Base-by-base conservation (phyloP, 2,113 vertebrate species). In the Setophaga coronata region DNA sequence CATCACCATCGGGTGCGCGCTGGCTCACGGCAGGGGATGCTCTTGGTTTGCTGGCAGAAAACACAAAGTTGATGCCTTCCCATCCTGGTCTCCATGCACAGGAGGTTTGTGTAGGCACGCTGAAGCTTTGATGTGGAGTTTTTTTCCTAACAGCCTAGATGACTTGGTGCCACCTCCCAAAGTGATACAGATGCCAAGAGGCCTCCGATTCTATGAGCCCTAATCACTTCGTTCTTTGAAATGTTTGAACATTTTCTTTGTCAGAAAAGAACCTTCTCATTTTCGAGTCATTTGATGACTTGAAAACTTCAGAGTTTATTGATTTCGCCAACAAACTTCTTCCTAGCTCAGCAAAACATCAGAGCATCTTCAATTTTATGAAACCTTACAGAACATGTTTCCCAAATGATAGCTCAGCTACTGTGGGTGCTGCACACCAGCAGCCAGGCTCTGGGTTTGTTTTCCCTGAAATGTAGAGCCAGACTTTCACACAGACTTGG, bases 1-100 rank as follows among this genome's bases (percentile, higher is more conserved):
- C 5, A 2, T 21, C 15, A 10, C 25, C 64, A 23, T 26, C 3
- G 4, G 69, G 17, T 8, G 10, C 1, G 2, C 10, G 0, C 29
- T 12, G 66, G 26, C 57, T 53, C 19, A 21, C 1, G 1, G 23
- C 42, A 67, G 65, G 18, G 7, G 10, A 57, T 5, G 36, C 14
- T 56, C 31, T 47, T 3, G 7, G 34, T 38, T 36, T 58, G 62
- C 29, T 33, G 61, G 53, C 23, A 38, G 23, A 45, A 45, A 18
- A 54, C 7, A 45, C 29, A 28, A 14, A 31, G 70, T 1, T 23
- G 23, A 33, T 74, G 36, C 42, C 15, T 42, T 74, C 10, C 16
- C 33, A 21, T 7, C 40, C 70, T 43, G 51, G 12, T 48, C 38
- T 58, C 56, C 20, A 26, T 5, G 19, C 38, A 21, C n/a, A 31